Evolutionary conservation across 2,888 invertebrate species (phyloP).

Genomic region (Iselma pallidipennis): DNA sequence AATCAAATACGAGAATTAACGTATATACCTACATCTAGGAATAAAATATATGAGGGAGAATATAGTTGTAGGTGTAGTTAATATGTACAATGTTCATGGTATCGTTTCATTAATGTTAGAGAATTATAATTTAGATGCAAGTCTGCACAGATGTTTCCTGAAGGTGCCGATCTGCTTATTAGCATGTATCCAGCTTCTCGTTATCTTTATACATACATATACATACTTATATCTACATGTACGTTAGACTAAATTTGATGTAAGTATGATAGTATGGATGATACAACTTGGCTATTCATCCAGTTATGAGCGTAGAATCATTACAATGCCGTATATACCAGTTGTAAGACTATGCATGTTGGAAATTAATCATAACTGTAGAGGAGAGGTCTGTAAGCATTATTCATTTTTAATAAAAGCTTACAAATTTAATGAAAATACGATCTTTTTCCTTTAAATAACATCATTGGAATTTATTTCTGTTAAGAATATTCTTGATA

Average conservation of each 20-base stretch:
- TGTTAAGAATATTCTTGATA: background rate
- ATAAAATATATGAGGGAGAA: background rate
- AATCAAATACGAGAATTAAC: background rate
- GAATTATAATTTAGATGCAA: constrained; percentile 5
- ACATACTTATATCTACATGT: background rate
- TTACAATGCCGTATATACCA: no score
- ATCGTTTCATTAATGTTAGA: constrained; percentile 4
- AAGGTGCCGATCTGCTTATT: constrained; percentile 3
- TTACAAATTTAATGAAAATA: no score
- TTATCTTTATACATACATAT: background rate
- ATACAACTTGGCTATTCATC: no score
- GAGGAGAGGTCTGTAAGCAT: no score
- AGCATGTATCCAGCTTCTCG: background rate
- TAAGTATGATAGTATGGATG: background rate
- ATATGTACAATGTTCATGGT: background rate
- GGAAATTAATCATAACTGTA: no score
- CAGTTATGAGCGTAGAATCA: no score
- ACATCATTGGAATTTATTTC: no score
- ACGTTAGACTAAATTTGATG: background rate
- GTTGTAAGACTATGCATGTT: no score
- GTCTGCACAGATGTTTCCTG: constrained; percentile 5
- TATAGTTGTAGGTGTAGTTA: background rate
- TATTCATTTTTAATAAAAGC: no score
- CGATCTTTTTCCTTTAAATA: no score
- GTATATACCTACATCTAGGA: background rate